These are phyloP conservation scores for Stictocephala bisonia DNA, from an alignment of 2,888 invertebrate species.

Conservation along the genomic window DNA sequence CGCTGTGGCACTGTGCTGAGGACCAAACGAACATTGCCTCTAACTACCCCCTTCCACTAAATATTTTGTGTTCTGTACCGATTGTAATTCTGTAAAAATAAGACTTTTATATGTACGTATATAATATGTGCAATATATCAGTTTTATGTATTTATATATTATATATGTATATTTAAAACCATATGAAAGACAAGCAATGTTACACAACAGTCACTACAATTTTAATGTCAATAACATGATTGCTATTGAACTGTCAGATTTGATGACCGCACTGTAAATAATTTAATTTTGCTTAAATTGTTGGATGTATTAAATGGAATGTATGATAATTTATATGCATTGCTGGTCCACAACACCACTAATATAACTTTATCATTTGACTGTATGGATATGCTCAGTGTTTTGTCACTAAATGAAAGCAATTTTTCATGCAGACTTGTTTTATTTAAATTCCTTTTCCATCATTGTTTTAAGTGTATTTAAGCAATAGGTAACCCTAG, in stretches of 20 bases:
- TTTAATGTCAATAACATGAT: slow-evolving; percentile 24
- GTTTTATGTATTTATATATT: slow-evolving; percentile 45
- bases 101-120: slow-evolving; percentile 44
- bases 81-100: slow-evolving; percentile 20
- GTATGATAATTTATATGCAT: slow-evolving; percentile 59
- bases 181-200: slow-evolving; percentile 28
- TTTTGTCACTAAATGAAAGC: slow-evolving; percentile 62
- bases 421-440: slow-evolving; percentile 59
- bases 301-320: slow-evolving; percentile 60
- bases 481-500: too few relatives aligned
- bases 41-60: slow-evolving; percentile 4
- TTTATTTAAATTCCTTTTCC: slow-evolving; percentile 14
- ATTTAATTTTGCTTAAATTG: slow-evolving; percentile 59
- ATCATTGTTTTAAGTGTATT: too few relatives aligned
- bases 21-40: slow-evolving; percentile 40
- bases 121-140: slow-evolving; percentile 29
- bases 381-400: slow-evolving; percentile 62
- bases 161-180: slow-evolving; percentile 43
- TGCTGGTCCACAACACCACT: slow-evolving; percentile 58
- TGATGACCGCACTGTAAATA: slow-evolving; percentile 48
- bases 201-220: slow-evolving; percentile 26
- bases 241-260: slow-evolving; percentile 10
- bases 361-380: slow-evolving; percentile 60
- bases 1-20: slow-evolving; percentile 45
- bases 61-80: slow-evolving; percentile 11